Base-by-base conservation (phyloP, 2,888 invertebrate genomes). In the Nemoura dubitans region DNA sequence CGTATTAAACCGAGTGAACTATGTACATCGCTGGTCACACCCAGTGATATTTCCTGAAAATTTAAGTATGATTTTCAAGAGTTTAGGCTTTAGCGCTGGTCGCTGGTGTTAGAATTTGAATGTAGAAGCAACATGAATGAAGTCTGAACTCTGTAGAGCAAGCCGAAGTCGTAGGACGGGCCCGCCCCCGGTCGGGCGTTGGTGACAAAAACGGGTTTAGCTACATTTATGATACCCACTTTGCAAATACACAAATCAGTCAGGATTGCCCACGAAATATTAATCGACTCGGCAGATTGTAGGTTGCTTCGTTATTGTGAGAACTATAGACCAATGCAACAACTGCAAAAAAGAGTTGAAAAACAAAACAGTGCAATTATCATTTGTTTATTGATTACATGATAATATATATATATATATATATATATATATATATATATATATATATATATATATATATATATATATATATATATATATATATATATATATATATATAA, bases 131-230 rank as follows among this genome's bases (percentile, higher is more conserved):
- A 59, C 14, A 59, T 59, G 59, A 59, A 59, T 59, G 59, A 59
- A 59, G 36, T 36, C 3, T 36, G 36, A 36, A 36, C 36, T 10
- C 59, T 59, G 59, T 21, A 21, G 10, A 21, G 59, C 59, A 59
- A n/a, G 59, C 21, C 10, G 21, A 7, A 2, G 59, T 59, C 59
- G 21, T 59, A 59, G 59, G 16, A 10, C 10, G 59, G 1, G 16
- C 21, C 59, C 59, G 14, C 21, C 59, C 59, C 14, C 59, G 59
- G 59, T 7, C 59, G 59, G 59, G 59, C 59, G 59, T 59, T 59
- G 59, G 59, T 59, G 59, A 59, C 59, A 59, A 59, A 59, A 59
- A 59, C 59, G 10, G 59, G 59, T 59, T 59, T 59, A 59, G 59
- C 59, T 21, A 59, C 59, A 59, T 59, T 59, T 14, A 59, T 59